A percentile compares a stretch with the other conserved stretches of the same genome.
phyloP scores from a whole-genome alignment of 2,888 invertebrate species.

The Oasisia sp. region DNA sequence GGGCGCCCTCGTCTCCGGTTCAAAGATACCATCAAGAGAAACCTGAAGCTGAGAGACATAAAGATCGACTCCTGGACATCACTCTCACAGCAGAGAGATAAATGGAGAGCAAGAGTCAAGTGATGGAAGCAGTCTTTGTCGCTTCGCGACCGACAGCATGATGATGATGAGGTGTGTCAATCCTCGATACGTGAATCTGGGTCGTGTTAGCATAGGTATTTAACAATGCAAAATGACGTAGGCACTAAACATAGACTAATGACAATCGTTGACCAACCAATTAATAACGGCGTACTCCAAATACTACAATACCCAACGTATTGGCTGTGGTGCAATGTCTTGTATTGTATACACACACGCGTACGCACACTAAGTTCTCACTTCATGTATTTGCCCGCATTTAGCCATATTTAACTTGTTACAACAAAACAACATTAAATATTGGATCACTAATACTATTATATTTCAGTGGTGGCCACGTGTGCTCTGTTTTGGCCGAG shows the following conservation, averaged over 20 bases:
- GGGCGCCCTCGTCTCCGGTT: too few species aligned
- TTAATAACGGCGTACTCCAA: neutral
- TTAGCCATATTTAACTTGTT: neutral
- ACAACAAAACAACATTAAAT: neutral
- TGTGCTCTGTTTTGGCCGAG: neutral
- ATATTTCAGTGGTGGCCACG: neutral
- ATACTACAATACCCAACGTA: neutral
- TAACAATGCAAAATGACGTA: neutral
- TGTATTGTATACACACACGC: neutral
- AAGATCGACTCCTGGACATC: too few species aligned
- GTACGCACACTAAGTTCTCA: neutral
- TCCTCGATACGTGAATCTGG: conserved; percentile 2
- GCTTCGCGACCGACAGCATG: too few species aligned
- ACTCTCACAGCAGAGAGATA: too few species aligned
- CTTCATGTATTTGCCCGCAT: neutral
- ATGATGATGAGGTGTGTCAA: neutral
- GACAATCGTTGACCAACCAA: neutral
- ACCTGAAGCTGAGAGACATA: too few species aligned
- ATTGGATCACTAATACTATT: neutral
- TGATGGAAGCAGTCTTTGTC: too few species aligned
- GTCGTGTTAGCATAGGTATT: neutral
- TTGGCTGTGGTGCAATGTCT: neutral
- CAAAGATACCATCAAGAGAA: too few species aligned
- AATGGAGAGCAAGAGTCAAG: too few species aligned
- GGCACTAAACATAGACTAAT: neutral